Evolutionary conservation across 2,113 vertebrate species (phyloP), one percentile per base, ranked within the genome.

Genomic region (Onychostoma macrolepis): DNA sequence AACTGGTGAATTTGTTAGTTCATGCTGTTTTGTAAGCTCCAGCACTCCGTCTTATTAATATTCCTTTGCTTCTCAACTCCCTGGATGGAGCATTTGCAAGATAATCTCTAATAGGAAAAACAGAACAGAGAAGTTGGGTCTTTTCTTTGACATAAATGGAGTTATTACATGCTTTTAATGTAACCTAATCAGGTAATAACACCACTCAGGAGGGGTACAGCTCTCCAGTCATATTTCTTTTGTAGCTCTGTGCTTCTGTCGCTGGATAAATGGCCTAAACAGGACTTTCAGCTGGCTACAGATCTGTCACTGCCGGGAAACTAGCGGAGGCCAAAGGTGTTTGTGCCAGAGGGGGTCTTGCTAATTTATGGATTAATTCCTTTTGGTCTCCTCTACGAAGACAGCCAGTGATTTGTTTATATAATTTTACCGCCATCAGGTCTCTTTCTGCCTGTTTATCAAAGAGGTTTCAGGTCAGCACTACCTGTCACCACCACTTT

Each of bases 301-400:
- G 87, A 91, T 90, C 87, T 90, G 82, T 92, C 90, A 88, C 91
- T 78, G 33, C 88, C 85, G 87, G 88, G 85, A 77, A 81, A 86
- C 87, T 78, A 61, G 80, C 80, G 89, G 30, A 90, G 89, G 87
- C 88, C 88, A 86, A 65, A 71, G 88, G 87, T 91, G 83, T 83
- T 79, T 90, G 89, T 91, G 90, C 90, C 33, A 83, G 88, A 91
- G 83, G 90, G 92, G 88, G 79, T 90, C 88, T 88, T 21, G 74
- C 88, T 94, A 91, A 94, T 94, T 94, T 94, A 94, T 95, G 92
- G 86, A 94, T 94, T 91, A 86, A 92, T 95, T 94, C 91, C 86
- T 95, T 94, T 94, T 94, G 89, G 91, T 94, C 91, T 93, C 36
- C 28, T 91, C 93, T 94, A 94, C 93, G 94, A 94, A 95, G 92